Evolutionary conservation across 2,888 invertebrate genomes (phyloP), one percentile per base, ranked within the genome.

Genomic region (Mycalesis mineus): DNA sequence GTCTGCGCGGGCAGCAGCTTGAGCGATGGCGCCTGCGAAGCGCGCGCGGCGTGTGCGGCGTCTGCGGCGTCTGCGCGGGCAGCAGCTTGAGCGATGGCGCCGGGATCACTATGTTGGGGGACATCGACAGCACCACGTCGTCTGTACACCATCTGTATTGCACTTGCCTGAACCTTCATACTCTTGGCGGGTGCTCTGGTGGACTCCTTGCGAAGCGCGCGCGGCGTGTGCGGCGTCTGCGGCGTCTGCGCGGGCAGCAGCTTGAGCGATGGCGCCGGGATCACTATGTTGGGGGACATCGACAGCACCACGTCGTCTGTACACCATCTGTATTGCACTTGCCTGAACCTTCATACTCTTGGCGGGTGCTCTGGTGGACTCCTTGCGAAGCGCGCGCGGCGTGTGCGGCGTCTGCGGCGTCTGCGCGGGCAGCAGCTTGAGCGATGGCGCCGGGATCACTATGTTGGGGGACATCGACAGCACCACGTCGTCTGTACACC

Each of bases 261-360:
- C 96, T 97, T 66, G 93, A 93, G 42, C 94, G 91, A 97, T 0
- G 99, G 98, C 55, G 97, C 91, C 0, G 95, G 93, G 71, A 96
- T 95, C 57, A 93, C 93, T 9, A 98, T 90, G 77, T 94, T 96
- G 0, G 98, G 98, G 0, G 98, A 98, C 62, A 96, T 93, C 0
- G 96, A 96, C 1, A 90, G 72, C n/a, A 87, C 82, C 33, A 79
- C 80, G 71, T 90, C 90, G 64, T 88, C 90, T 0, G 83, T 80
- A 0, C 79, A 86, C 94, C 84, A 95, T 93, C 73, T 95, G 22
- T n/a, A n/a, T n/a, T n/a, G n/a, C n/a, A 69, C 0, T 45, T 50
- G n/a, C 50, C 39, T 51, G 50, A n/a, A 22, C 22, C 22, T 4
- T 22, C 22, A 22, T 22, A n/a, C 17, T 15, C 8, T 13, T 36